Evolutionary conservation across 1,140 invertebrate species (phyloP).

Genomic region (Oedothorax gibbosus): DNA sequence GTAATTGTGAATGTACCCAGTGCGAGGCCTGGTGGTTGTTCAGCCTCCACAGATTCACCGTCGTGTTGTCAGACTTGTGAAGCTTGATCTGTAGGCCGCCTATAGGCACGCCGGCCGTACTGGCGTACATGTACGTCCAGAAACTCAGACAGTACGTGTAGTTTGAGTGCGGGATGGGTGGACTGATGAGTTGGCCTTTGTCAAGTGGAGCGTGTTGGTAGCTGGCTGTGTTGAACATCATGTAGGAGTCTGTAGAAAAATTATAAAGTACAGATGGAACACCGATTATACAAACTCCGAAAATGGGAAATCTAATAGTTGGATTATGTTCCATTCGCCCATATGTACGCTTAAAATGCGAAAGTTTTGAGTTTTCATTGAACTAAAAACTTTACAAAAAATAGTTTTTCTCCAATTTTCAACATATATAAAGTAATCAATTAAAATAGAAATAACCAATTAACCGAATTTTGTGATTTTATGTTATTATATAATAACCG

Average conservation of each 20-base stretch:
- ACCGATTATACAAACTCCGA: too few relatives aligned
- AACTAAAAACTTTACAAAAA: too few relatives aligned
- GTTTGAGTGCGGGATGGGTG: constrained; percentile 21
- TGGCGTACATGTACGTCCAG: constrained; percentile 54
- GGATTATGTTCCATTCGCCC: too few relatives aligned
- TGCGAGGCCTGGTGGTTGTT: constrained; percentile 55
- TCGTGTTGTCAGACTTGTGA: constrained; percentile 3
- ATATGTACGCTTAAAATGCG: too few relatives aligned
- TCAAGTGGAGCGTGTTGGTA: constrained; percentile 52
- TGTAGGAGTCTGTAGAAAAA: constrained; percentile 44
- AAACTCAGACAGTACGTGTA: constrained; percentile 50
- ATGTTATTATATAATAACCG: too few relatives aligned
- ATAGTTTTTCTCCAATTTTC: too few relatives aligned
- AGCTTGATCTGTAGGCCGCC: constrained; percentile 44
- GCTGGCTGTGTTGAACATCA: constrained; percentile 57
- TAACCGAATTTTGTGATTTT: too few relatives aligned
- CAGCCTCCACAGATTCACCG: constrained; percentile 43
- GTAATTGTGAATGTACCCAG: constrained; percentile 41
- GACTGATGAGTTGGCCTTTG: constrained; percentile 57
- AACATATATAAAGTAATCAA: too few relatives aligned
- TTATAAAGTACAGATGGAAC: not conserved
- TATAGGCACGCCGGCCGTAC: constrained; percentile 50
- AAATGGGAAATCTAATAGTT: too few relatives aligned
- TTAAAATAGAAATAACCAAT: too few relatives aligned
- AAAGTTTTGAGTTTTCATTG: too few relatives aligned